Percentiles rank a stretch among this genome's conserved stretches.
phyloP scores from a whole-genome alignment of 2,888 invertebrate genomes.

The Zeuzera pyrina region DNA sequence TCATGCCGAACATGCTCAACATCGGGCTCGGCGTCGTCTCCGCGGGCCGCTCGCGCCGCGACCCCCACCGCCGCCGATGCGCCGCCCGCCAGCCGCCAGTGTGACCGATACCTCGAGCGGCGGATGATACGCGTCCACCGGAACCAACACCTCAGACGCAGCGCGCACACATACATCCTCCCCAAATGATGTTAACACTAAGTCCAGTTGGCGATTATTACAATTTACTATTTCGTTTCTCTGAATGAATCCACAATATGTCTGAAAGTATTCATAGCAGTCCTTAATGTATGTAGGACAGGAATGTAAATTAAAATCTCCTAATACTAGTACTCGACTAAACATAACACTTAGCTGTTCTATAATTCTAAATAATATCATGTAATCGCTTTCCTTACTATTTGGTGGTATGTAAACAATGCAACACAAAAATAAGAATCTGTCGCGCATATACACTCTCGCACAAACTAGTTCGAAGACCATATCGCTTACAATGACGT shows the following conservation, averaged over 20 bases:
- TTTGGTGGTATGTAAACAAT: too few species aligned
- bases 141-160: constrained; percentile 1
- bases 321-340: constrained; percentile 7
- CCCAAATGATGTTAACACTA: too few species aligned
- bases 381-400: neutral
- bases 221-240: constrained; percentile 13
- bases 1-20: neutral
- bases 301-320: constrained; percentile 13
- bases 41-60: neutral
- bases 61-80: neutral
- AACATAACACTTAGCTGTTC: constrained; percentile 5
- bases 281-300: constrained; percentile 2
- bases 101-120: constrained; percentile 8
- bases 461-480: constrained; percentile 17
- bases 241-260: constrained; percentile 15
- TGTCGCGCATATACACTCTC: too few species aligned
- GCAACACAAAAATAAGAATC: too few species aligned
- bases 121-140: too few species aligned
- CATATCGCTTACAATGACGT: constrained; percentile 7
- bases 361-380: neutral
- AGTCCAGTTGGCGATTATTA: constrained; percentile 4
- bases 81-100: neutral
- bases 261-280: constrained; percentile 15
- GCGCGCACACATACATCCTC: neutral
- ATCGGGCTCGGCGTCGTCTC: neutral